Base-by-base conservation (phyloP, 1,140 invertebrate species). In the Penaeus indicus region DNA sequence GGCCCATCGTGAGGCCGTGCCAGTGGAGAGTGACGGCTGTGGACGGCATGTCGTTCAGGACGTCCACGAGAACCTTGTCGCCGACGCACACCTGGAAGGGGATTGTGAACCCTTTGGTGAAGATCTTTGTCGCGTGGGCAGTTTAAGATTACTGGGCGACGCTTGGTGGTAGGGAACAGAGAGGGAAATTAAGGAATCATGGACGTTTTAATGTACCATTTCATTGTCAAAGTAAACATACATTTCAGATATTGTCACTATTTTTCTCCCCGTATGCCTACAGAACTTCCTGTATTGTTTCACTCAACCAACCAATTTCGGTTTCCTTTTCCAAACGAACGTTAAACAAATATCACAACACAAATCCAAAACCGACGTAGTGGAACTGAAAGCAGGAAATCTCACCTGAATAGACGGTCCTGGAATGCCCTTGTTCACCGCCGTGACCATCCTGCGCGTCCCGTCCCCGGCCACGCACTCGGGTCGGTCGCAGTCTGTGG, bases 401-500 rank as follows among this genome's bases (percentile, higher is more conserved):
- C 89, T 79, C 10, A 96, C 97, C 94, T 97, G 95, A 67, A 98
- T 96, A 1, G 94, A 92, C 16, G 97, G 97, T 85, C 97, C 97
- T 1, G 97, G 97, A 93, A 98, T 94, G 93, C 96, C 95, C 83
- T 97, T 94, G 93, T 98, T 98, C 8, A 97, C 95, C 0, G 96
- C 95, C 5, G 96, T 94, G 25, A 98, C 92, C 1, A 95, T 93
- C 90, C 97, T 94, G 42, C 94, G 94, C 11, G 96, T 93, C 0
- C 97, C 97, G 92, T 98, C 96, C 10, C 95, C 96, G 8, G 96
- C 93, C 82, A 98, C 94, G 92, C 97, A 98, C 91, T 98, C 95
- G 0, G 94, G 94, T 63, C 95, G 93, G 69, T 93, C 94, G 92
- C 97, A 98, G 92, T 98, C 96, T 0, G 95, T 95, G 0, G 93